These are phyloP conservation scores for Rhinoraja longicauda DNA, from an alignment of 2,797 vertebrate species.

Conservation along the genomic window DNA sequence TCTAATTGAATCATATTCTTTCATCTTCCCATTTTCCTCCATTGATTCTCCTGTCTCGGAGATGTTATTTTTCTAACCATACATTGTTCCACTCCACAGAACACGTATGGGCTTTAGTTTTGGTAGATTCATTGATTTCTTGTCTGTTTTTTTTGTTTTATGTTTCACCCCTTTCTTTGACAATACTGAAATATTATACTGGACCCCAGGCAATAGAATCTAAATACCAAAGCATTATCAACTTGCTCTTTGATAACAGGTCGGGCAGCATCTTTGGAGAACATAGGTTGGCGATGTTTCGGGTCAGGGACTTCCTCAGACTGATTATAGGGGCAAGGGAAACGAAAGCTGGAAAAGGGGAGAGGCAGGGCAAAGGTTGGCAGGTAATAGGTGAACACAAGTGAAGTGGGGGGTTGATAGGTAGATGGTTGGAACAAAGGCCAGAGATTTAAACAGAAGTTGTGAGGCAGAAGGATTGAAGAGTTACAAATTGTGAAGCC, in stretches of 20 bases:
- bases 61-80: background rate
- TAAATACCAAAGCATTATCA: background rate
- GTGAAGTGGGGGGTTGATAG: too few relatives aligned
- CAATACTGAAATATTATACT: background rate
- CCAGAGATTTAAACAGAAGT: too few relatives aligned
- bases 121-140: background rate
- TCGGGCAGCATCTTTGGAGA: too few relatives aligned
- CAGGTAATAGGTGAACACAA: too few relatives aligned
- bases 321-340: too few relatives aligned
- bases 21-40: background rate
- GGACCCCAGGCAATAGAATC: background rate
- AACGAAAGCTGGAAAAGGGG: too few relatives aligned
- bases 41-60: background rate
- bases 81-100: background rate
- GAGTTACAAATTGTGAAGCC: too few relatives aligned
- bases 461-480: too few relatives aligned
- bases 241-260: background rate
- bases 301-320: too few relatives aligned
- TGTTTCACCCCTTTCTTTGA: background rate
- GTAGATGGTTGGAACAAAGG: too few relatives aligned
- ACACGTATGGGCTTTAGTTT: background rate
- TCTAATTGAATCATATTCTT: background rate
- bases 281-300: too few relatives aligned
- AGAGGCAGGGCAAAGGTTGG: too few relatives aligned
- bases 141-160: background rate